Evolutionary conservation across 2,113 vertebrate genomes (phyloP).

Genomic region (Oncorhynchus gorbuscha): DNA sequence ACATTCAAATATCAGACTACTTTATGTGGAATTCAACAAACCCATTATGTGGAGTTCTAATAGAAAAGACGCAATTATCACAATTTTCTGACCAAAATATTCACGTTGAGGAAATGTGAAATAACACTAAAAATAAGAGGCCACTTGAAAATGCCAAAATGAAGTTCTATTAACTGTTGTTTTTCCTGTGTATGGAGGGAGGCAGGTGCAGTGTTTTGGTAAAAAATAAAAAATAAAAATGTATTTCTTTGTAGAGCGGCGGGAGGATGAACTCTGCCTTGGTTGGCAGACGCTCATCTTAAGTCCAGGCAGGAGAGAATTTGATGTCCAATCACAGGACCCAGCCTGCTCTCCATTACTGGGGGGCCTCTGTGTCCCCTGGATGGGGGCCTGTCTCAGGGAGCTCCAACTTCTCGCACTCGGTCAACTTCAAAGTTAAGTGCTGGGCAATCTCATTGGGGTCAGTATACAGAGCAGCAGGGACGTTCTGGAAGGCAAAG

Average conservation of each 20-base stretch:
- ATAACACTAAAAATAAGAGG: neutral
- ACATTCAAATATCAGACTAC: neutral
- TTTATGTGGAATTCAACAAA: neutral
- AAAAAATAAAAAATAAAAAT: neutral
- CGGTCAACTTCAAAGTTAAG: conserved; percentile 83
- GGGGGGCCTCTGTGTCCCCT: conserved; percentile 5
- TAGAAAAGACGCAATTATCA: neutral
- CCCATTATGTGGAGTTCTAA: neutral
- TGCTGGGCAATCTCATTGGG: conserved; percentile 95
- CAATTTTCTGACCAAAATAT: neutral
- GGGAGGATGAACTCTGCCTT: neutral
- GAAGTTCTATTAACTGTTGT: neutral
- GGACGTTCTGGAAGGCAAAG: conserved; percentile 69
- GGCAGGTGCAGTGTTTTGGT: neutral
- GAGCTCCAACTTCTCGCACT: conserved; percentile 89
- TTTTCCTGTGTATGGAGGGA: neutral
- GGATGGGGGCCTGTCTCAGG: conserved; percentile 60
- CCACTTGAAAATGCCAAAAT: neutral
- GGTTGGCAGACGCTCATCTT: neutral
- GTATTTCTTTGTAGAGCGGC: neutral
- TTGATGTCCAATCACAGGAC: neutral
- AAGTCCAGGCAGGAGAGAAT: neutral
- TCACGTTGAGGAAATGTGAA: neutral
- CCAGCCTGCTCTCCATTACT: neutral
- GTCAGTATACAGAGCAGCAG: conserved; percentile 87